phyloP scores from a whole-genome alignment of 2,888 invertebrate species.

The Hirtodrosophila alboralis region DNA sequence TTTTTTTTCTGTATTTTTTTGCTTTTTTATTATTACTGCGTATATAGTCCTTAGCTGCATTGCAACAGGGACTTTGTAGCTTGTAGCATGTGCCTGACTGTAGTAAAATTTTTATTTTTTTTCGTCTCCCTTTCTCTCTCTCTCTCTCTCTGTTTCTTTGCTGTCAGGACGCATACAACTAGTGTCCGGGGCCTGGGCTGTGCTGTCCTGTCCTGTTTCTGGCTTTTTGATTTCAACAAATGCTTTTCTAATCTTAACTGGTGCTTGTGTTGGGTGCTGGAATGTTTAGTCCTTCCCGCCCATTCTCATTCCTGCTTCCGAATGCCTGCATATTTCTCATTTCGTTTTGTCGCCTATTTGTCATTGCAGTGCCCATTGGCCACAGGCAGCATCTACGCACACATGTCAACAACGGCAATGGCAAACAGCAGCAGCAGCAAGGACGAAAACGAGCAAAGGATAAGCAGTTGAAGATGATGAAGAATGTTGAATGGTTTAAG shows the following conservation, averaged over 20 bases:
- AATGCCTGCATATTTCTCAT: constrained; percentile 71
- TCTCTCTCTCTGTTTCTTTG: too few species aligned
- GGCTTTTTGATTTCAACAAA: constrained; percentile 75
- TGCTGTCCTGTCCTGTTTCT: constrained; percentile 48
- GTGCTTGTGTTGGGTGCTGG: constrained; percentile 17
- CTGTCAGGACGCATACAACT: constrained; percentile 45
- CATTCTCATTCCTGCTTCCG: neutral
- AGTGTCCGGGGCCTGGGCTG: too few species aligned
- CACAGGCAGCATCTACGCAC: constrained; percentile 57
- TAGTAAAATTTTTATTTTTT: constrained; percentile 6
- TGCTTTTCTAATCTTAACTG: constrained; percentile 75
- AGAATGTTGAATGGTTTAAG: constrained; percentile 2
- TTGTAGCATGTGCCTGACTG: constrained; percentile 5
- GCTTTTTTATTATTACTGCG: constrained; percentile 47
- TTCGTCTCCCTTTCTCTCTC: constrained; percentile 20
- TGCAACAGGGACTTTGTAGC: constrained; percentile 36
- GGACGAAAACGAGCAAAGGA: neutral
- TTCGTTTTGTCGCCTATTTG: constrained; percentile 80
- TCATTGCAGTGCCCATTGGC: constrained; percentile 69
- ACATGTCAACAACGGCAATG: constrained; percentile 71
- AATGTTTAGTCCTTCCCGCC: constrained; percentile 8
- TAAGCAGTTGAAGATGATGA: neutral
- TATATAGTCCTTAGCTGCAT: constrained; percentile 40
- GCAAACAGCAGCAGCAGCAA: constrained; percentile 22
- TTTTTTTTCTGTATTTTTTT: constrained; percentile 19